Conservation (phyloP, 2,888 invertebrate species). For the Morpho deidamia region DNA sequence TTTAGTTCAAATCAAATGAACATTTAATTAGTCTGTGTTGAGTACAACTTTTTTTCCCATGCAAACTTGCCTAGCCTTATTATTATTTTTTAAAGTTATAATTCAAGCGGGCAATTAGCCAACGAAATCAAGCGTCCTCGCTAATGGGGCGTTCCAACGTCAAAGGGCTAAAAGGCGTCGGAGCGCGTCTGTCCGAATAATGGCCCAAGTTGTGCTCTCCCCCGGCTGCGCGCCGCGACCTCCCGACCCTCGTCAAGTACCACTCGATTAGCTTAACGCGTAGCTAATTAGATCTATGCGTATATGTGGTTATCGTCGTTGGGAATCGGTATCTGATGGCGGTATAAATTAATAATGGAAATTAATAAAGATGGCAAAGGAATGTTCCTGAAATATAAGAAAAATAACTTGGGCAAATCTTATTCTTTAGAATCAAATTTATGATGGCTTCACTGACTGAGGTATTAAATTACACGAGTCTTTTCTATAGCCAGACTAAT, state of each 20-base stretch:
- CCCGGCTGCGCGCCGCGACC: conserved; percentile 49
- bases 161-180: conserved; percentile 73
- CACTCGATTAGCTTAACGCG: conserved; percentile 70
- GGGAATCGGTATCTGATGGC: conserved; percentile 17
- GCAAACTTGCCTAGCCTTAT: neutral
- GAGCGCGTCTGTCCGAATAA: conserved; percentile 72
- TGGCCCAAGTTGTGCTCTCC: conserved; percentile 57
- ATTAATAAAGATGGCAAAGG: no score
- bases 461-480: no score
- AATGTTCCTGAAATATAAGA: no score
- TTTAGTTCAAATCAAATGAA: no score
- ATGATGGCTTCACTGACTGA: no score
- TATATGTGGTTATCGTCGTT: conserved; percentile 6
- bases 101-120: conserved; percentile 70
- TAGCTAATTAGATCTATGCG: conserved; percentile 51
- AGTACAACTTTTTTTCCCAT: no score
- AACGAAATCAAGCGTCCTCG: conserved; percentile 69
- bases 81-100: conserved; percentile 34
- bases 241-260: conserved; percentile 69
- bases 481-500: no score
- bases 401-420: no score
- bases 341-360: neutral
- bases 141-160: conserved; percentile 73
- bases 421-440: no score
- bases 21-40: no score